Base-by-base conservation (phyloP, 2,113 vertebrate genomes). In the Seriola rivoliana region DNA sequence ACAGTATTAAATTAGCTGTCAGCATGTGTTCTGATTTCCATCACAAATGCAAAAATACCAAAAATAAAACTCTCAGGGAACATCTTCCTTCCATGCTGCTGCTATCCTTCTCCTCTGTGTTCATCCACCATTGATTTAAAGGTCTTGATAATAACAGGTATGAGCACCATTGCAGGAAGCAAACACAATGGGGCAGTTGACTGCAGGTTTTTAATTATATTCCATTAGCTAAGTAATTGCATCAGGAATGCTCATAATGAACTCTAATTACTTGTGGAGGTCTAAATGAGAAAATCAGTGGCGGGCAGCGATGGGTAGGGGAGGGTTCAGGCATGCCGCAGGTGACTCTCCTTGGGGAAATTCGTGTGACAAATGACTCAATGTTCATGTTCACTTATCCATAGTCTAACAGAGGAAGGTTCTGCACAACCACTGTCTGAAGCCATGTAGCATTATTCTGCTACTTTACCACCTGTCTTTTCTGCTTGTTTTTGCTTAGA, bases 211-310 rank as follows among this genome's bases (percentile, higher is more conserved):
- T 90, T 91, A 90, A 94, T 93, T 91, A 84, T 83, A 86, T 89
- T 85, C 70, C 78, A 93, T 93, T 93, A 91, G 87, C 82, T 81
- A 82, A 87, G 91, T 93, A 93, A 95, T 94, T 90, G 89, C 88
- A 91, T 92, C 84, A 91, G 82, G 75, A 92, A 91, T 92, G 84
- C 78, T 92, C 58, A 79, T 94, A 91, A 94, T 93, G 93, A 93
- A 90, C 87, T 92, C 60, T 93, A 89, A 93, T 93, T 93, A 93
- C 91, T 89, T 86, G 87, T 84, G 80, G 78, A 92, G 89, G 84
- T 89, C 84, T 88, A 89, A 92, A 92, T 94, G 89, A 90, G 90
- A 87, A 93, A 92, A 92, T 88, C 91, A 88, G 89, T 86, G 76
- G 78, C 62, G 68, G 82, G 88, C 77, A 84, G 76, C 13, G 66